Evolutionary conservation across 1,140 invertebrate species (phyloP), one percentile per base, ranked within the genome.

Genomic region (Dermatophagoides farinae): DNA sequence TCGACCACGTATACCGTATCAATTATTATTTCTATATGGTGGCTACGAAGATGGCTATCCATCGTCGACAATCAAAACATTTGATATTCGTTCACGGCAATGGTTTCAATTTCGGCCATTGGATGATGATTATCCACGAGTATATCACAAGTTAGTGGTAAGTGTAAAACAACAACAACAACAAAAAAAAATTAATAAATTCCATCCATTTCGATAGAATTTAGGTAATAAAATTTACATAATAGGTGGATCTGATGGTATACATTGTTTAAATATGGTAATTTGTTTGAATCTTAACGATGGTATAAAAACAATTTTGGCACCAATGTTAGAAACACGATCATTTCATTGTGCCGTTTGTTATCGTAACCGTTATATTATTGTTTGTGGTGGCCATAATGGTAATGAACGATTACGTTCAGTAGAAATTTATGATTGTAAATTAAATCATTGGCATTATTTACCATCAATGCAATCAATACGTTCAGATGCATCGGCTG

Each of bases 161-260:
- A 4, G 23, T 31, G 1, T 16, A 53, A 4, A 16, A n/a, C 11
- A 1, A 1, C 9, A 53, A 22, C 23, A 11, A 38, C 11, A 5
- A 5, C 23, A 1, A 25, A 31, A 31, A 4, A 4, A 8, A 31
- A 31, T 31, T 31, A 31, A n/a, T 46, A 10, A 46, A 22, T 18
- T 18, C 25, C 22, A 18, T 51, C 5, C 22, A 16, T 1, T 22
- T 12, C 5, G 25, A 22, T 22, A 51, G 49, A 71, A 77, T 0
- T 67, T 85, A 1, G 75, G 80, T 65, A 78, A 79, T 62, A 64
- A 78, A 40, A 81, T 86, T 62, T 85, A 85, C 69, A 78, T 85
- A 73, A 79, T 85, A 62, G 84, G 84, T 11, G 83, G 82, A 1
- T 83, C 81, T 64, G 80, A 84, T 65, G 82, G 82, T 6, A 78